Percentiles rank a stretch among this genome's conserved stretches.
These are phyloP conservation scores for Trichonephila clavipes DNA, from an alignment of 1,140 invertebrate genomes.

Conservation along the genomic window DNA sequence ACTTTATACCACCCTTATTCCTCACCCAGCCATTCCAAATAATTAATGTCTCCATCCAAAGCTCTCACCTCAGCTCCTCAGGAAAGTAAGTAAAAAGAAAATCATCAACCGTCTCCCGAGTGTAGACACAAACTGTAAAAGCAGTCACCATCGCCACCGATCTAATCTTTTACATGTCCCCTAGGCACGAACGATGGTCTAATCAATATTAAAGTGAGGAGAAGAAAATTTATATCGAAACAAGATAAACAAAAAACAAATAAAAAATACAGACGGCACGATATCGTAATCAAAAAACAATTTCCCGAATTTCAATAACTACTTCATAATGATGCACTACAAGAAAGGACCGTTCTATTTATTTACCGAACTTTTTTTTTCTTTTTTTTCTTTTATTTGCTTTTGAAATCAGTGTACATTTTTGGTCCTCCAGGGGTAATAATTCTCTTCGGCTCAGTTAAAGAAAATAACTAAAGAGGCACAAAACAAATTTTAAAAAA, in stretches of 20 bases:
- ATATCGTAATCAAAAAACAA: conserved; percentile 61
- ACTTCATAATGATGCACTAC: conserved; percentile 42
- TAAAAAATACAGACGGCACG: conserved; percentile 1
- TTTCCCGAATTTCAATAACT: conserved; percentile 66
- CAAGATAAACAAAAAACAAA: neutral
- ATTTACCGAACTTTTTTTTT: neutral
- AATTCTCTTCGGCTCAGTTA: conserved; percentile 22
- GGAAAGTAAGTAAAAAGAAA: neutral
- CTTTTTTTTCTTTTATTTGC: neutral
- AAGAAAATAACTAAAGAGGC: neutral
- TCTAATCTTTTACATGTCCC: conserved; percentile 21
- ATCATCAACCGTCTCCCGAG: neutral
- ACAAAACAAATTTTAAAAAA: conserved; percentile 48
- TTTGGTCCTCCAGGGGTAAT: conserved; percentile 53
- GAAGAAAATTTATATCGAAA: conserved; percentile 39
- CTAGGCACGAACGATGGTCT: neutral
- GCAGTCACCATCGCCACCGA: conserved; percentile 20
- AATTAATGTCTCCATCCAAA: conserved; percentile 10
- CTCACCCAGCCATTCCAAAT: neutral
- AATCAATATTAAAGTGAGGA: conserved; percentile 41
- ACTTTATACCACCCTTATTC: neutral
- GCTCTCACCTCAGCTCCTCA: neutral
- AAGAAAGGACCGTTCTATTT: conserved; percentile 18
- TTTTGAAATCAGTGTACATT: conserved; percentile 53
- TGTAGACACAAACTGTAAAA: neutral